phyloP scores from a whole-genome alignment of 2,888 invertebrate genomes.

The Sicus ferrugineus region DNA sequence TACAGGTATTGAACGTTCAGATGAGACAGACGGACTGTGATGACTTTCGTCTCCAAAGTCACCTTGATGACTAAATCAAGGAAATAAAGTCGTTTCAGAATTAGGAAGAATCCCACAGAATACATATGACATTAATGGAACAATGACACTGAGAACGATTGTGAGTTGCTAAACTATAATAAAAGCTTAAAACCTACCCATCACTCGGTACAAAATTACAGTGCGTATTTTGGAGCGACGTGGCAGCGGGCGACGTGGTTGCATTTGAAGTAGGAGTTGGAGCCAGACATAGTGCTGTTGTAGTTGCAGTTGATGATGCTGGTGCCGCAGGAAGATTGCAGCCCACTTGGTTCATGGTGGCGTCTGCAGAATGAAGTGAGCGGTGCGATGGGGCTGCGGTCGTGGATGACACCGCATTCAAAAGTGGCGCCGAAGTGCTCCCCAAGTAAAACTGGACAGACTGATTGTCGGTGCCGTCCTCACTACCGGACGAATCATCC shows the following conservation, averaged over 20 bases:
- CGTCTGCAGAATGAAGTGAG: slow-evolving; percentile 37
- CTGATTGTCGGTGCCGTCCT: slow-evolving; percentile 55
- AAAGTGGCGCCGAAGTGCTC: slow-evolving; percentile 43
- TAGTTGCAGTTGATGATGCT: slow-evolving; percentile 35
- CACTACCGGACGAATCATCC: slow-evolving; percentile 60
- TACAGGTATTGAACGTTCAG: slow-evolving; percentile 55
- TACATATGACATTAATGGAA: slow-evolving; percentile 22
- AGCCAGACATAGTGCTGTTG: slow-evolving; percentile 20
- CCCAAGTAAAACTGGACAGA: slow-evolving; percentile 56
- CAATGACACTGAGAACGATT: slow-evolving; percentile 26
- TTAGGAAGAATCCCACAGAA: slow-evolving; percentile 27
- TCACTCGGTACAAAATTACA: neutral
- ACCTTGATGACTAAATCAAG: slow-evolving; percentile 33
- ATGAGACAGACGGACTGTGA: slow-evolving; percentile 57
- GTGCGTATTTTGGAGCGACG: slow-evolving; percentile 25
- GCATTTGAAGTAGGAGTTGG: neutral
- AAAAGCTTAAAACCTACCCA: slow-evolving; percentile 14
- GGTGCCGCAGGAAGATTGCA: slow-evolving; percentile 26
- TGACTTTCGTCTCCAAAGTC: slow-evolving; percentile 50
- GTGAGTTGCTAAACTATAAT: neutral
- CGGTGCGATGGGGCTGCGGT: slow-evolving; percentile 33
- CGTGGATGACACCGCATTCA: slow-evolving; percentile 33
- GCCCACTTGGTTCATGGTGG: slow-evolving; percentile 40
- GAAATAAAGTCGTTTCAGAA: slow-evolving; percentile 2
- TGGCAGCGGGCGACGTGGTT: neutral